Percentiles rank a stretch among this genome's conserved stretches.
Conservation (phyloP, 2,113 vertebrate species). For the Thamnaconus septentrionalis region DNA sequence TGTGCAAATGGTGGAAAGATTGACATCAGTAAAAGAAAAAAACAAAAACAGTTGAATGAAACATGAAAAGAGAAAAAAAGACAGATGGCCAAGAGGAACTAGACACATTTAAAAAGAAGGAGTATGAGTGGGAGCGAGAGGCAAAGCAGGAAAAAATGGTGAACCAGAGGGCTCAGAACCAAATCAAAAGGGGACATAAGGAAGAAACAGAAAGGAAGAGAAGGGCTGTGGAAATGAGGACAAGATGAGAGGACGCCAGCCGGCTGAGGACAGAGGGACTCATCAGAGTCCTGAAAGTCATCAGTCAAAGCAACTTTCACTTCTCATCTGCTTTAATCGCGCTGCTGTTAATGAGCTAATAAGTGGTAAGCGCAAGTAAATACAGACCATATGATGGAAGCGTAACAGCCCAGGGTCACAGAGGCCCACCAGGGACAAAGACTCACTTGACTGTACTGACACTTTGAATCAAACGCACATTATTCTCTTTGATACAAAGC, state of each 20-base stretch:
- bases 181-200: not conserved
- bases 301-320: constrained; percentile 31
- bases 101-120: not conserved
- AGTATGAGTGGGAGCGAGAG: not conserved
- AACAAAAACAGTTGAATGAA: not conserved
- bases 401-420: constrained; percentile 31
- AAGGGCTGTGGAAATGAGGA: not conserved
- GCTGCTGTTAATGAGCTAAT: constrained; percentile 41
- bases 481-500: constrained; percentile 50
- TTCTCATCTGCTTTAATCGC: constrained; percentile 29
- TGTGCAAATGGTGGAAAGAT: not conserved
- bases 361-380: constrained; percentile 33
- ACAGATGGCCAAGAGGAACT: constrained; percentile 1
- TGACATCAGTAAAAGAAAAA: not conserved
- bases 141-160: not conserved
- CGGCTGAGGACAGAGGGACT: constrained; percentile 14
- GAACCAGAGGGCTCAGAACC: not conserved
- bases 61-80: not conserved
- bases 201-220: not conserved
- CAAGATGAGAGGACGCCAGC: constrained; percentile 12
- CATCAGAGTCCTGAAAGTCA: constrained; percentile 41
- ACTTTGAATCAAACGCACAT: constrained; percentile 47
- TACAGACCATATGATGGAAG: constrained; percentile 27
- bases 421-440: constrained; percentile 26
- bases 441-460: constrained; percentile 19